phyloP scores from a whole-genome alignment of 1,140 invertebrate genomes.

The Caenorhabditis latens region DNA sequence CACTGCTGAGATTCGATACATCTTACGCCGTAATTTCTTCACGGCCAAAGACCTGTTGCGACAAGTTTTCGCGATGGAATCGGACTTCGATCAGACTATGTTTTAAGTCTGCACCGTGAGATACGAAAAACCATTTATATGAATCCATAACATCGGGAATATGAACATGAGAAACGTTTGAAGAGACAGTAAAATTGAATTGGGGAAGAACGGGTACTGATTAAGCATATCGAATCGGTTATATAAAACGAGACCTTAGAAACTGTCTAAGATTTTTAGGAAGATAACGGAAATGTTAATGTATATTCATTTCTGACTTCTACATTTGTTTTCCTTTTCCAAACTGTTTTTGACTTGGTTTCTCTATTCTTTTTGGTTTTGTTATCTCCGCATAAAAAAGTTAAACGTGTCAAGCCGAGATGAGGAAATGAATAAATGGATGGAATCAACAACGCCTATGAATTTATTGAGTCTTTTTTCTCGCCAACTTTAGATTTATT shows the following conservation, averaged over 20 bases:
- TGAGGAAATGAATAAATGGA: constrained; percentile 6
- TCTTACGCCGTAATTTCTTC: constrained; percentile 52
- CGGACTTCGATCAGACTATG: constrained; percentile 33
- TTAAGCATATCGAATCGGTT: too few relatives aligned
- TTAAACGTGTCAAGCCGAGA: constrained; percentile 45
- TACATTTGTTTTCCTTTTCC: neutral
- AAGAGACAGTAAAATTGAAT: neutral
- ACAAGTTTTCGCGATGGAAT: constrained; percentile 50
- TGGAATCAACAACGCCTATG: constrained; percentile 46
- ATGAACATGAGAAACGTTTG: neutral
- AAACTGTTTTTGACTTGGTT: neutral
- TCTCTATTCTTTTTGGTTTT: constrained; percentile 8
- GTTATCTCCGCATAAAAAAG: constrained; percentile 50
- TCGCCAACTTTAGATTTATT: constrained; percentile 3
- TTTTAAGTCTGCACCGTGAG: constrained; percentile 35
- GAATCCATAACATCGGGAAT: neutral
- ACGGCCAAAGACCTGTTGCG: constrained; percentile 49
- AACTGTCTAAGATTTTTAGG: neutral
- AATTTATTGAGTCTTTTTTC: neutral
- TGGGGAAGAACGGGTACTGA: neutral
- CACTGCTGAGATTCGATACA: constrained; percentile 13
- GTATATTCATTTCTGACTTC: neutral
- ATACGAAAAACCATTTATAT: neutral
- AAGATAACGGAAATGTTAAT: neutral
- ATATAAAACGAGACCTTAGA: neutral